Evolutionary conservation across 1,140 invertebrate genomes (phyloP).

Genomic region (Heliothis virescens): DNA sequence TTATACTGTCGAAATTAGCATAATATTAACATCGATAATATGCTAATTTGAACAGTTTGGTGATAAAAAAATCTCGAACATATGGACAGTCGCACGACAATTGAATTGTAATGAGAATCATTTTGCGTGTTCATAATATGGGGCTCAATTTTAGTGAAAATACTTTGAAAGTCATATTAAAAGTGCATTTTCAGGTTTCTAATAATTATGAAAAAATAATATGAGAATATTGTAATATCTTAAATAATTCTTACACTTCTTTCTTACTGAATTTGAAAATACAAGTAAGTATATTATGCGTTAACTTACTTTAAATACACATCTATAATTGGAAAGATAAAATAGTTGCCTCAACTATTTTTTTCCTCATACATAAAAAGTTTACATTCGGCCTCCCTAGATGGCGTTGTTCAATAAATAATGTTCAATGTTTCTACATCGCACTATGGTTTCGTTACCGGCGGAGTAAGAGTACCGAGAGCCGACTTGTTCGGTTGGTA

Average conservation of each 20-base stretch:
- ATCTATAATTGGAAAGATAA: no score
- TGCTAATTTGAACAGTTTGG: conserved; percentile 39
- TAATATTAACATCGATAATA: conserved; percentile 42
- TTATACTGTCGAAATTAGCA: conserved; percentile 55
- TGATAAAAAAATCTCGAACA: conserved; percentile 52
- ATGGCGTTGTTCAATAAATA: no score
- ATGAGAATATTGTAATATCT: not conserved
- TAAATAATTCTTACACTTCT: not conserved
- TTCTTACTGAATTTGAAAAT: no score
- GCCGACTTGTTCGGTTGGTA: no score
- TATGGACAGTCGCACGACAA: conserved; percentile 60
- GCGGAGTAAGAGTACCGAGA: no score
- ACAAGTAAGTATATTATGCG: no score
- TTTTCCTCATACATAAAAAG: no score
- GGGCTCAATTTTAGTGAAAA: not conserved
- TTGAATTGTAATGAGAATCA: conserved; percentile 56
- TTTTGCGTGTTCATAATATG: conserved; percentile 34
- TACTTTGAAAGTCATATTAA: not conserved
- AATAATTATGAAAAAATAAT: not conserved
- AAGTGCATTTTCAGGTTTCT: not conserved
- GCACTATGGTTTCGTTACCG: no score
- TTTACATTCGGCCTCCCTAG: no score
- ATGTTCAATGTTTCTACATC: no score
- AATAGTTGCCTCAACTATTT: no score
- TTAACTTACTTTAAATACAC: no score